A percentile compares a stretch with the other conserved stretches of the same genome.
These are phyloP conservation scores for Lasioglossum baleicum DNA, from an alignment of 1,140 invertebrate species.

Conservation along the genomic window DNA sequence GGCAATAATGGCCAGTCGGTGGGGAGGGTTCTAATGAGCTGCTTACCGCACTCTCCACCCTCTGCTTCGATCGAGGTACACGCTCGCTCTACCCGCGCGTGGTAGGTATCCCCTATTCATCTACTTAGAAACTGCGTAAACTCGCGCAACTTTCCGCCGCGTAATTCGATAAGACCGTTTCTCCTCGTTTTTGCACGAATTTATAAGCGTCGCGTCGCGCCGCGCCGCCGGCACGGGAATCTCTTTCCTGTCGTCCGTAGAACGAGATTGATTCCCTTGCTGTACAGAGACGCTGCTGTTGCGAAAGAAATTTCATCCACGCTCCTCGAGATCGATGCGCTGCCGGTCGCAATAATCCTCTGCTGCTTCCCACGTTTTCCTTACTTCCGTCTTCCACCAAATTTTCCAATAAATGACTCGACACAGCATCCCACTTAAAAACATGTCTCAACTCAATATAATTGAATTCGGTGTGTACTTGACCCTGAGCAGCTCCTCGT, in stretches of 20 bases:
- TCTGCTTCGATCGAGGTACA: slow-evolving; percentile 56
- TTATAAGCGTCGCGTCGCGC: slow-evolving; percentile 25
- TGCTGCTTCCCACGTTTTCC: too few species aligned
- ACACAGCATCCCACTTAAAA: too few species aligned
- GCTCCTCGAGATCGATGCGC: not conserved
- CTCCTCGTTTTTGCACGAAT: slow-evolving; percentile 49
- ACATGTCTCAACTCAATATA: too few species aligned
- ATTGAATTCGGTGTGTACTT: too few species aligned
- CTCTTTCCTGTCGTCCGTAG: not conserved
- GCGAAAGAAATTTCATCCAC: not conserved
- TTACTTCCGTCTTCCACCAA: too few species aligned
- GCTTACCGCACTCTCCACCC: slow-evolving; percentile 77
- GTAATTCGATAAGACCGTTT: slow-evolving; percentile 55
- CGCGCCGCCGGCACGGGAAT: slow-evolving; percentile 6
- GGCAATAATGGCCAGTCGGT: slow-evolving; percentile 79
- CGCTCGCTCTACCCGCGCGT: slow-evolving; percentile 35
- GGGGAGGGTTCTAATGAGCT: slow-evolving; percentile 79
- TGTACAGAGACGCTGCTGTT: not conserved
- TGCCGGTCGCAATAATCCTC: too few species aligned
- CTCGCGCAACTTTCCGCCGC: slow-evolving; percentile 40
- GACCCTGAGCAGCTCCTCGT: too few species aligned
- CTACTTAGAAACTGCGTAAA: slow-evolving; percentile 60
- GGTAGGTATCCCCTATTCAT: slow-evolving; percentile 55
- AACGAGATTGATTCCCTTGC: slow-evolving; percentile 17
- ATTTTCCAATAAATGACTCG: too few species aligned